phyloP scores from a whole-genome alignment of 2,113 vertebrate genomes.

The Columbina picui region DNA sequence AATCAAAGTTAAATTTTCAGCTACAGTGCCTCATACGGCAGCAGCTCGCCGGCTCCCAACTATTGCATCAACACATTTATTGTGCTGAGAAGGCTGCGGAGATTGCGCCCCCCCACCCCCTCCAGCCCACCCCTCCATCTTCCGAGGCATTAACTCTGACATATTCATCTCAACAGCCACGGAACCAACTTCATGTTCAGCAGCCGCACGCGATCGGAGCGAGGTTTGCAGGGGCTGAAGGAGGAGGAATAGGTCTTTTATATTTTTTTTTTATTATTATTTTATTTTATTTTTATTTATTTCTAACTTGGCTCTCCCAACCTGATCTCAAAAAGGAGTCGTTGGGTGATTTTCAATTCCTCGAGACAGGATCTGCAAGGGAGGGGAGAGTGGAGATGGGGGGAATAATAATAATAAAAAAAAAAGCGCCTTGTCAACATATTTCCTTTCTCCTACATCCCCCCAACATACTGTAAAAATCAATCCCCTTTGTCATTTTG shows the following conservation, averaged over 20 bases:
- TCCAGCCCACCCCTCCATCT: conserved; percentile 52
- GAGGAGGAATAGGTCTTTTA: fast-evolving
- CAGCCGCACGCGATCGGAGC: neutral
- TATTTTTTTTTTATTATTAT: too few species aligned
- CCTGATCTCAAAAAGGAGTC: neutral
- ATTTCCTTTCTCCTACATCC: conserved; percentile 73
- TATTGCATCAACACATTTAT: conserved; percentile 67
- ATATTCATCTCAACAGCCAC: conserved; percentile 69
- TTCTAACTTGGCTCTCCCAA: neutral
- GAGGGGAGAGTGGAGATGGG: neutral
- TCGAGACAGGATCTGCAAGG: neutral
- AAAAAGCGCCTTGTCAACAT: conserved; percentile 77
- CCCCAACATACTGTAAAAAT: conserved; percentile 82
- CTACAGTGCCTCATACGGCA: conserved; percentile 66
- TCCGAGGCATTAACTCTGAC: conserved; percentile 74
- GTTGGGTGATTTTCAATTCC: conserved; percentile 61
- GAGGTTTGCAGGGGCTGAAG: neutral
- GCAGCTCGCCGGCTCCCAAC: conserved; percentile 38
- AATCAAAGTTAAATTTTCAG: conserved; percentile 85
- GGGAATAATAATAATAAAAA: too few species aligned
- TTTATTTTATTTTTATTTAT: neutral
- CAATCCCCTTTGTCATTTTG: conserved; percentile 84
- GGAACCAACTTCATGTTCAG: conserved; percentile 52
- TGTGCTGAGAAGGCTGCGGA: conserved; percentile 45
- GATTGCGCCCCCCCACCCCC: neutral